These are phyloP conservation scores for Zaprionus africanus DNA, from an alignment of 1,140 invertebrate species.

Conservation along the genomic window DNA sequence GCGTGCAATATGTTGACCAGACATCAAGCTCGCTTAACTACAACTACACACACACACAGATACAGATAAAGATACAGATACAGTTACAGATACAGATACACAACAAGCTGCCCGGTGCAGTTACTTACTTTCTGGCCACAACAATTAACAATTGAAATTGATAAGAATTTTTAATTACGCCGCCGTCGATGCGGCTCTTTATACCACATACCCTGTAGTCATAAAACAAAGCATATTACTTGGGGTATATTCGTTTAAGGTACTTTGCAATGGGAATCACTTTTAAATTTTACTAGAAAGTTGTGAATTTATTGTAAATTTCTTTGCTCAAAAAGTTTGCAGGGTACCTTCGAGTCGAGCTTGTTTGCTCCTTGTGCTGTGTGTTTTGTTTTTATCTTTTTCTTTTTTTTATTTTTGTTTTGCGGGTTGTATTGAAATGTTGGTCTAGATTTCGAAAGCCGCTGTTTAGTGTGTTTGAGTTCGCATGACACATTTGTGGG, in stretches of 20 bases:
- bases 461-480: constrained; percentile 12
- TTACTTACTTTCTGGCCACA: constrained; percentile 52
- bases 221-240: not conserved
- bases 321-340: not conserved
- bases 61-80: constrained; percentile 8
- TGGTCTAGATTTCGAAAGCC: constrained; percentile 39
- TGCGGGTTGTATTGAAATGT: constrained; percentile 42
- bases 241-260: not conserved
- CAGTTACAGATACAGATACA: constrained; percentile 33
- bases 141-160: constrained; percentile 79
- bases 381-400: constrained; percentile 31
- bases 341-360: constrained; percentile 7
- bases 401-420: constrained; percentile 9
- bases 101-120: constrained; percentile 7
- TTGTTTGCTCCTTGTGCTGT: not conserved
- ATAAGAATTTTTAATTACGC: constrained; percentile 77
- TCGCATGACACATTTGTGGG: constrained; percentile 23
- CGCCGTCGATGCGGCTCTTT: constrained; percentile 36
- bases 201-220: constrained; percentile 23
- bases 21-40: not conserved
- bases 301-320: not conserved
- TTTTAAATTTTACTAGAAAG: not conserved
- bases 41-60: not conserved
- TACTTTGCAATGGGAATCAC: not conserved
- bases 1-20: constrained; percentile 18